Evolutionary conservation across 2,888 invertebrate species (phyloP).

Genomic region (Hermaeophaga mercurialis): DNA sequence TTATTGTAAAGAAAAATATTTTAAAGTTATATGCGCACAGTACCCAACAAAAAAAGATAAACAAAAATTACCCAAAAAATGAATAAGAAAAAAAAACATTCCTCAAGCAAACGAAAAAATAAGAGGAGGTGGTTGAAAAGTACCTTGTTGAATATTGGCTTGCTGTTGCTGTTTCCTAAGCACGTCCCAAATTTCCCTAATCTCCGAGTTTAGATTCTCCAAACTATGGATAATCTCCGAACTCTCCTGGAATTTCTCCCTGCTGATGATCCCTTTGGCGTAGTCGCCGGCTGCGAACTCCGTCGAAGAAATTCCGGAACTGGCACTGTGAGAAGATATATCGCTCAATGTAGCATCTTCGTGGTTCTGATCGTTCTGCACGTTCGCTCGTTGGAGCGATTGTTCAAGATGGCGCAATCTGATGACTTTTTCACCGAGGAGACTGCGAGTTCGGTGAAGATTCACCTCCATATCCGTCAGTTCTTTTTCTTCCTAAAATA

Average conservation of each 20-base stretch:
- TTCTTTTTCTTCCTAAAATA: slow-evolving; percentile 76
- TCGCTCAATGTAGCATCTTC: slow-evolving; percentile 71
- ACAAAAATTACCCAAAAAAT: no score
- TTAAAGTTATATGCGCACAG: no score
- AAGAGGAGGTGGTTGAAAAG: not conserved
- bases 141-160: slow-evolving; percentile 58
- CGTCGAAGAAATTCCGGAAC: slow-evolving; percentile 69
- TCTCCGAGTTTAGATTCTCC: slow-evolving; percentile 72
- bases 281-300: slow-evolving; percentile 66
- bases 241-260: slow-evolving; percentile 66
- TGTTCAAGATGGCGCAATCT: slow-evolving; percentile 79
- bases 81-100: no score
- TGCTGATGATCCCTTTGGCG: slow-evolving; percentile 41
- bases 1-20: no score
- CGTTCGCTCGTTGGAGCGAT: slow-evolving; percentile 69
- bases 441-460: slow-evolving; percentile 77
- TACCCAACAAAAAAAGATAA: no score
- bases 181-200: slow-evolving; percentile 72
- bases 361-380: slow-evolving; percentile 49
- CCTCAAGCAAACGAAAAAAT: no score
- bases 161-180: slow-evolving; percentile 65
- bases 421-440: slow-evolving; percentile 83
- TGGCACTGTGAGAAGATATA: slow-evolving; percentile 66
- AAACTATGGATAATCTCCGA: slow-evolving; percentile 72
- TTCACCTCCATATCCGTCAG: slow-evolving; percentile 84